Evolutionary conservation across 2,113 vertebrate genomes (phyloP).

Genomic region (Naja naja): DNA sequence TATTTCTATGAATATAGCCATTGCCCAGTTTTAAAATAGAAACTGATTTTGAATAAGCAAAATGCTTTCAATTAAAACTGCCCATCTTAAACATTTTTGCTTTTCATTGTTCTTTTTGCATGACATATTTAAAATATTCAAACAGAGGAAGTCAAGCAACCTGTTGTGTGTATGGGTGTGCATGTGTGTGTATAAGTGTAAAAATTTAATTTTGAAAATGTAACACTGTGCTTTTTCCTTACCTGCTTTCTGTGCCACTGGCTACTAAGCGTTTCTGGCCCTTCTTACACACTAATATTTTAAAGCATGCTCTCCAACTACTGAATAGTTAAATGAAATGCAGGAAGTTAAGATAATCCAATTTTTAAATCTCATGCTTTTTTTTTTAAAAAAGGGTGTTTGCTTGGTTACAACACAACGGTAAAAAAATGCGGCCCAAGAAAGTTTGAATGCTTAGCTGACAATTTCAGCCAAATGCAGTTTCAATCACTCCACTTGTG

Average conservation of each 20-base stretch:
- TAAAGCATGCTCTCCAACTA: constrained; percentile 40
- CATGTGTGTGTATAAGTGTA: constrained; percentile 35
- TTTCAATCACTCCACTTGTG: constrained; percentile 52
- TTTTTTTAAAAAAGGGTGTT: constrained; percentile 1
- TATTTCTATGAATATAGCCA: constrained; percentile 78
- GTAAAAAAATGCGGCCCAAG: constrained; percentile 29
- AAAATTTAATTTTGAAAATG: constrained; percentile 67
- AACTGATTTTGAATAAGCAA: constrained; percentile 60
- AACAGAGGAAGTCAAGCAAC: constrained; percentile 70
- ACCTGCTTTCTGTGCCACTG: constrained; percentile 74
- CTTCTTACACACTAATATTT: constrained; percentile 71
- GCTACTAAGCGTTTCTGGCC: constrained; percentile 69
- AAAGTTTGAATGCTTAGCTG: constrained; percentile 37
- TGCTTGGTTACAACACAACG: constrained; percentile 22
- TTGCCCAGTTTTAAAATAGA: constrained; percentile 64
- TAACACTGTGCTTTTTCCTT: constrained; percentile 79
- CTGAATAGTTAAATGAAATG: constrained; percentile 34
- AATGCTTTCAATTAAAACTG: constrained; percentile 62
- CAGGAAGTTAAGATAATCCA: constrained; percentile 33
- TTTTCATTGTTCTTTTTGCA: constrained; percentile 54
- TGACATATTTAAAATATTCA: constrained; percentile 62
- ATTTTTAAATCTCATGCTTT: constrained; percentile 23
- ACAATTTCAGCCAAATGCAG: constrained; percentile 53
- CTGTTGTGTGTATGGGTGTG: constrained; percentile 51
- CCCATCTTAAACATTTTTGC: constrained; percentile 58